Evolutionary conservation across 2,113 vertebrate species (phyloP).

Genomic region (Phylloscopus trochiloides): DNA sequence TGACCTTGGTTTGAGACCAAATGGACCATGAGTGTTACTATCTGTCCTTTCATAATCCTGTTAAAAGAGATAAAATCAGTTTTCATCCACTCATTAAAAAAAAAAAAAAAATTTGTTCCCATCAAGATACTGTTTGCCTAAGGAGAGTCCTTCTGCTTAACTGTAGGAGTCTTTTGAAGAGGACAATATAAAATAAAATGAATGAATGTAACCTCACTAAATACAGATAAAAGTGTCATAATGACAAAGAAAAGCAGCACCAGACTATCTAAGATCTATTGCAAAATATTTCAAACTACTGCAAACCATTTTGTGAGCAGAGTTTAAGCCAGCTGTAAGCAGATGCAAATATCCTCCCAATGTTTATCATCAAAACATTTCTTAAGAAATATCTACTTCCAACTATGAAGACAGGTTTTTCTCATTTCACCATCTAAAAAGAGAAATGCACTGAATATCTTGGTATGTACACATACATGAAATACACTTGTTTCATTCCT

Average conservation of each 20-base stretch:
- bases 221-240: background rate
- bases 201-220: background rate
- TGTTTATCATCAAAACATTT: background rate
- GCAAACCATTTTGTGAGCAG: background rate
- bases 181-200: background rate
- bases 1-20: constrained; percentile 96
- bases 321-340: background rate
- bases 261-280: background rate
- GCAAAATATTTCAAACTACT: background rate
- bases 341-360: background rate
- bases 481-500: background rate
- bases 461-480: background rate
- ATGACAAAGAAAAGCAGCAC: background rate
- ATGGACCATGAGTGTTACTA: constrained; percentile 75
- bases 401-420: background rate
- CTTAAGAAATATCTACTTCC: background rate
- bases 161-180: background rate
- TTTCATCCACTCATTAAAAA: background rate
- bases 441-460: background rate
- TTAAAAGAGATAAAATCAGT: background rate
- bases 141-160: background rate
- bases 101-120: background rate
- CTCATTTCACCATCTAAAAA: background rate
- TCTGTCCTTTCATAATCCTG: constrained; percentile 80
- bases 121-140: background rate